Evolutionary conservation across 2,888 invertebrate genomes (phyloP), one percentile per base, ranked within the genome.

Genomic region (Zygogramma bicolorata): DNA sequence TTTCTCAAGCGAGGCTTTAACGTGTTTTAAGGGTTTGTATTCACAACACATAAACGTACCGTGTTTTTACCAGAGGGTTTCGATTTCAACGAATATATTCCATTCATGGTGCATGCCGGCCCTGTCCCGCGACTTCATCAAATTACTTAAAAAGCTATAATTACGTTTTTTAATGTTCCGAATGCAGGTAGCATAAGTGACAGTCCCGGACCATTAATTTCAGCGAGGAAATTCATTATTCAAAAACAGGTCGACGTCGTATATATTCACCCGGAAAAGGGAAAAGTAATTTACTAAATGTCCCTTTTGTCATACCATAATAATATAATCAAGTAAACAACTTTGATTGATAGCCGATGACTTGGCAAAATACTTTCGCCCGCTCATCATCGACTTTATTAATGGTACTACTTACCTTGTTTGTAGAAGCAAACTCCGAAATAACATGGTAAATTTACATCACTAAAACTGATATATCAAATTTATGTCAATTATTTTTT

Each of bases 251-350:
- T 1, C 15, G 10, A 8, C 46, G 46, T 3, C 20, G 42, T 46
- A 46, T 46, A 46, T 46, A 20, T 20, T 20, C 46, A 46, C 46
- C n/a, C n/a, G n/a, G n/a, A n/a, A n/a, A n/a, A n/a, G n/a, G 46
- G 18, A 46, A 46, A 46, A 46, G 46, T 46, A 7, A 46, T 46
- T 20, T 46, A 46, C 20, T 46, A 46, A 46, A 46, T 20, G 46
- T 10, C 46, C 46, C 46, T 46, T 46, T 46, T 46, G 46, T 46
- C 46, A 10, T 20, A 46, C 46, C 22, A 20, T 20, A 46, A 46
- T 46, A 46, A 46, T n/a, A n/a, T 46, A 46, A 46, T 46, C 20
- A 46, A 46, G 20, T 46, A 46, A 46, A 46, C 46, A 46, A 46
- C 46, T 20, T 46, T 46, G 46, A 46, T 46, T 46, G 46, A 46